A percentile compares a stretch with the other conserved stretches of the same genome.
Evolutionary conservation across 2,113 vertebrate genomes (phyloP).

Genomic region (Trichomycterus rosablanca): DNA sequence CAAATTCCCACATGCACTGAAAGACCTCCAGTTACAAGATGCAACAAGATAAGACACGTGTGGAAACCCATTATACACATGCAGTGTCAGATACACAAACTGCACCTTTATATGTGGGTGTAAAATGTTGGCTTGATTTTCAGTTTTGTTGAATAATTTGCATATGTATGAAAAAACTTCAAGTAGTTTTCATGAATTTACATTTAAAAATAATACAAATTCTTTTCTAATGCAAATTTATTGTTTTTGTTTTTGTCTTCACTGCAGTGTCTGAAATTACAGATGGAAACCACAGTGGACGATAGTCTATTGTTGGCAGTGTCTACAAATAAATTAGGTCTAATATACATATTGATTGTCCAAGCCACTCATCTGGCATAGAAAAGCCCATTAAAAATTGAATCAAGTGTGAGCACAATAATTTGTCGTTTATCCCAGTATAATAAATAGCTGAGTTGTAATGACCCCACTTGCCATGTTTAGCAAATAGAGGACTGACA

Average conservation of each 20-base stretch:
- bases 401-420: too few species aligned
- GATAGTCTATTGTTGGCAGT: neutral
- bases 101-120: neutral
- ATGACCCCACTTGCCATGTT: too few species aligned
- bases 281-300: slow-evolving; percentile 8
- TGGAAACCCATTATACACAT: too few species aligned
- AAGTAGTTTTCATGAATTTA: slow-evolving; percentile 30
- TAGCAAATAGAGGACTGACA: too few species aligned
- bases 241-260: slow-evolving; percentile 13
- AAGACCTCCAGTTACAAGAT: neutral
- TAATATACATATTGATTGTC: too few species aligned
- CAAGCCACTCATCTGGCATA: slow-evolving; percentile 10
- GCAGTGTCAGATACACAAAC: too few species aligned
- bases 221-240: slow-evolving; percentile 27
- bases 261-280: neutral
- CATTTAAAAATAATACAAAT: slow-evolving; percentile 23
- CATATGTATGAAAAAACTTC: slow-evolving; percentile 29
- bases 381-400: neutral
- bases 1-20: neutral
- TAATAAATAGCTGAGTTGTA: too few species aligned
- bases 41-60: too few species aligned
- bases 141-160: neutral
- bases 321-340: slow-evolving; percentile 2
- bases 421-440: too few species aligned
- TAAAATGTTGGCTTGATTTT: neutral